Evolutionary conservation across 2,113 vertebrate genomes (phyloP), one percentile per base, ranked within the genome.

Genomic region (Ceratotherium simum): DNA sequence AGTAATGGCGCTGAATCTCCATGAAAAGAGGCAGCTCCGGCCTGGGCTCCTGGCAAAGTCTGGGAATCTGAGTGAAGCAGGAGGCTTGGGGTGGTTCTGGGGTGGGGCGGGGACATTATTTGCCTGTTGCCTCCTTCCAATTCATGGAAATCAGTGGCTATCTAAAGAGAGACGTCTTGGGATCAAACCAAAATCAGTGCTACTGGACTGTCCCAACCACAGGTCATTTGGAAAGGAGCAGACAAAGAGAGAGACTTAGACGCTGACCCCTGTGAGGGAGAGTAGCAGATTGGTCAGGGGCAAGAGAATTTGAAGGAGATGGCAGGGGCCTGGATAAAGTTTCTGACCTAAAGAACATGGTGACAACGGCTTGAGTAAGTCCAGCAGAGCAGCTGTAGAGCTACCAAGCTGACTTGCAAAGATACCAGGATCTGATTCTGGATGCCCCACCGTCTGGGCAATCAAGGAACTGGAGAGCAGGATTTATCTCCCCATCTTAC

Each of bases 401-500:
- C 0, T 39, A 31, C 11, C 17, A 25, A 69, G 17, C 6, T 85
- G 39, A 72, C 54, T 76, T 42, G 31, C 33, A 54, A 13, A 87
- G 25, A 67, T n/a, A 12, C 3, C 8, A 51, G 56, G 17, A 81
- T 90, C 11, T 69, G 78, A 65, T 72, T 56, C 14, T 48, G 20
- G 16, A 48, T 69, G 51, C 10, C 33, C 33, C 20, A 60, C 13
- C 58, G 46, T 6, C 29, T 90, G 65, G 29, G 36, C 42, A 46
- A 83, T 54, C 42, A 90, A 56, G 76, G 31, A 92, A 58, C 16
- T 65, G 21, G 69, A 91, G 31, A 16, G 39, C 36, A 72, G 48
- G 27, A 75, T 84, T 90, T 64, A 85, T 39, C 48, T 60, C 39
- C 62, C 54, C 29, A 54, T 80, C 96, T 95, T 86, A 87, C 25